These are phyloP conservation scores for Oasisia sp. DNA, from an alignment of 2,888 invertebrate genomes.

Conservation along the genomic window DNA sequence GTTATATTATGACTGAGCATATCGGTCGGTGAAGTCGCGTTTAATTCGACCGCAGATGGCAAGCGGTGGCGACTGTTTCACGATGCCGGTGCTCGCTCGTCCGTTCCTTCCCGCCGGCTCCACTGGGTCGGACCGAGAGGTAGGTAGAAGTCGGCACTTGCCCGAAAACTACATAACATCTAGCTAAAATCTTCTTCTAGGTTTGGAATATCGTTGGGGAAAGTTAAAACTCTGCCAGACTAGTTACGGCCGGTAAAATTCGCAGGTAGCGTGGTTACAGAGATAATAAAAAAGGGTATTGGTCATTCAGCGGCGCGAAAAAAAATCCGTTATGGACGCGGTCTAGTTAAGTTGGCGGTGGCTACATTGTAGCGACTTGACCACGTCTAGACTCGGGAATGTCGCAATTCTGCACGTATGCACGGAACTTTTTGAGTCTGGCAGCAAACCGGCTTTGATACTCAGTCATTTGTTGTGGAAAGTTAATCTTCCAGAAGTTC, in stretches of 20 bases:
- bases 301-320: not conserved
- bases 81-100: not conserved
- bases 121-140: not conserved
- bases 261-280: not conserved
- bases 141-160: slow-evolving; percentile 5
- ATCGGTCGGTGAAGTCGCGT: slow-evolving; percentile 17
- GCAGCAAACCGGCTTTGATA: not conserved
- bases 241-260: not conserved
- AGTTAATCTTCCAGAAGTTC: not conserved
- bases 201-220: not conserved
- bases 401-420: not conserved
- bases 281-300: not conserved
- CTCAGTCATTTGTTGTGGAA: not conserved
- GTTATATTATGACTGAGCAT: not conserved
- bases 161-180: not conserved
- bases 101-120: slow-evolving; percentile 12
- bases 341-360: not conserved
- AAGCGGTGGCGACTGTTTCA: slow-evolving; percentile 13
- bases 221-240: not conserved
- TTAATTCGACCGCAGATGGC: slow-evolving; percentile 9
- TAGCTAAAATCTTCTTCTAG: not conserved
- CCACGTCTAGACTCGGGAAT: not conserved
- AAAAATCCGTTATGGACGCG: slow-evolving; percentile 13
- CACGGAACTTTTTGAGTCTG: not conserved
- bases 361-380: slow-evolving; percentile 8